Conservation (phyloP, 2,888 invertebrate genomes). For the Tortricodes alternella region DNA sequence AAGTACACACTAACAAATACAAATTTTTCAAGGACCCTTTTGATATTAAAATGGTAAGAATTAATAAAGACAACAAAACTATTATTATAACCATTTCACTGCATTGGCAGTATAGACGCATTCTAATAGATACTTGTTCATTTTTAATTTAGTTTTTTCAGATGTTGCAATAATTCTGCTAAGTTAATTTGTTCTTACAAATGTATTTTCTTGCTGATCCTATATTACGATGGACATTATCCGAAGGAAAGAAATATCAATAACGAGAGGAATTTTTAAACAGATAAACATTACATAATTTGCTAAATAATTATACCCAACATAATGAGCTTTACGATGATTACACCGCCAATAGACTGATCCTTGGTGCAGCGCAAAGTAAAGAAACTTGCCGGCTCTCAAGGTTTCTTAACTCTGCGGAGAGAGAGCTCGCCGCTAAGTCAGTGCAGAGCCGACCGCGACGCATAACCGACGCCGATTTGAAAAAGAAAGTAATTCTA, state of each 20-base stretch:
- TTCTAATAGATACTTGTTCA: too few species aligned
- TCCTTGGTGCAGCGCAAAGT: conserved; percentile 21
- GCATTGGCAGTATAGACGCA: too few species aligned
- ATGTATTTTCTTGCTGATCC: too few species aligned
- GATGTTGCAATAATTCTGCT: too few species aligned
- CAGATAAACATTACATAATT: conserved; percentile 18
- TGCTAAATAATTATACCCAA: conserved; percentile 20
- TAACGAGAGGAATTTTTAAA: conserved; percentile 15
- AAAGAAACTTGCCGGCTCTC: conserved; percentile 48
- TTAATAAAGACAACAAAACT: too few species aligned
- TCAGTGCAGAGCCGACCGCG: conserved; percentile 58
- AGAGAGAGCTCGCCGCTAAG: conserved; percentile 68
- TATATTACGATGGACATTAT: neutral
- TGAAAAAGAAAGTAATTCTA: conserved; percentile 49
- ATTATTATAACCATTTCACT: too few species aligned
- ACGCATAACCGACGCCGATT: conserved; percentile 47
- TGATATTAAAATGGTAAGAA: too few species aligned
- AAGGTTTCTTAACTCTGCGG: conserved; percentile 50
- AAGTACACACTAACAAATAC: too few species aligned
- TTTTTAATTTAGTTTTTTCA: too few species aligned
- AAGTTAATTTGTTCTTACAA: too few species aligned
- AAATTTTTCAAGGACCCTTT: too few species aligned
- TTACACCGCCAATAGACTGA: conserved; percentile 28
- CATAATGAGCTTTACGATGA: conserved; percentile 24
- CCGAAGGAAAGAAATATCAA: neutral